Conservation (phyloP, 2,113 vertebrate species). For the Columba livia region DNA sequence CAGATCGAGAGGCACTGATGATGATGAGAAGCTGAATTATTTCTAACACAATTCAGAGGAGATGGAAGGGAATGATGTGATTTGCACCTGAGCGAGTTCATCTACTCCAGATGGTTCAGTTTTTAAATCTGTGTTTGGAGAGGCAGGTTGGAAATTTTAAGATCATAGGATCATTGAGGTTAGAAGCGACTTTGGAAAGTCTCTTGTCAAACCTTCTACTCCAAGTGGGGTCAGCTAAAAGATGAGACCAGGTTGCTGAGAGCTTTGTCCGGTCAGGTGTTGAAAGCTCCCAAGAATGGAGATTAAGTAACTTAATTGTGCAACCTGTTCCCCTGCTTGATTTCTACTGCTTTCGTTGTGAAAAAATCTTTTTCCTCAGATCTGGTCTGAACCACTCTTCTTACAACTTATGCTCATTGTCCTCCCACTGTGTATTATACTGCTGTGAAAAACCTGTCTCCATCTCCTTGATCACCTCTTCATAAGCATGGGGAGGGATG, state of each 20-base stretch:
- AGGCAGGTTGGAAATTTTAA: neutral
- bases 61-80: neutral
- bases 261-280: neutral
- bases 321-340: neutral
- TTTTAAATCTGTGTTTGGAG: neutral
- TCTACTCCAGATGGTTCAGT: neutral
- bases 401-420: neutral
- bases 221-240: neutral
- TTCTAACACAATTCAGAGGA: neutral
- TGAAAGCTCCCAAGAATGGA: neutral
- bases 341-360: neutral
- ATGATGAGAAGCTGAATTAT: neutral
- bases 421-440: neutral
- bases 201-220: neutral
- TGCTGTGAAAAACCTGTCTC: neutral
- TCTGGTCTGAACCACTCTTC: neutral
- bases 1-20: neutral
- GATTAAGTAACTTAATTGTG: neutral
- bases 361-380: neutral
- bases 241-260: neutral
- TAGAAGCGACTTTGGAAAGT: neutral
- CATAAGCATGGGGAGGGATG: neutral
- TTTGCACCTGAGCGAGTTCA: neutral
- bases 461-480: neutral
- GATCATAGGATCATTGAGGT: neutral